Evolutionary conservation across 2,888 invertebrate species (phyloP).

Genomic region (Elegia similella): DNA sequence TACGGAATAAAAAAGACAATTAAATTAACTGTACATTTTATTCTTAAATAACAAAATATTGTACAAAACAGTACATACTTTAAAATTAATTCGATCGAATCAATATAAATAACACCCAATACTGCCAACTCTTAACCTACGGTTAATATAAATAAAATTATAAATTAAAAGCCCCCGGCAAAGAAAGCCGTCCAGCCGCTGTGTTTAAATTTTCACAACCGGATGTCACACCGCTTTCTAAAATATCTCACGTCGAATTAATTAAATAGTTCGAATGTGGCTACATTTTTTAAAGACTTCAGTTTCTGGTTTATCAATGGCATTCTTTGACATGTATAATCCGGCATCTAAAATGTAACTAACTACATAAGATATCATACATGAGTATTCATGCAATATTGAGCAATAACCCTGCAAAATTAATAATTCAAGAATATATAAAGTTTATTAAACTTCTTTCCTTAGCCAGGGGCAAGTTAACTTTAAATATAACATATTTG

Average conservation of each 20-base stretch:
- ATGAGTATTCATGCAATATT: not conserved
- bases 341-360: not conserved
- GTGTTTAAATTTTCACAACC: not conserved
- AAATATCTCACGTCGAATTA: not conserved
- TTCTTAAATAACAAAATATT: slow-evolving; percentile 22
- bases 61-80: slow-evolving; percentile 28
- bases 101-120: slow-evolving; percentile 27
- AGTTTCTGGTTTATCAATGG: not conserved
- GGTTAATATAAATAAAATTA: slow-evolving; percentile 32
- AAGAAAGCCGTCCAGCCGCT: slow-evolving; percentile 2
- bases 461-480: not conserved
- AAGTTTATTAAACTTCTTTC: too few relatives aligned
- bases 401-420: too few relatives aligned
- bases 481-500: slow-evolving; percentile 33
- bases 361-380: not conserved
- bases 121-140: slow-evolving; percentile 22
- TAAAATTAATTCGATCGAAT: slow-evolving; percentile 22
- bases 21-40: slow-evolving; percentile 26
- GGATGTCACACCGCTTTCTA: not conserved
- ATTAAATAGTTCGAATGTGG: not conserved
- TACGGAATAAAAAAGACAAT: slow-evolving; percentile 14
- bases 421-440: too few relatives aligned
- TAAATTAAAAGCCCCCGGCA: slow-evolving; percentile 15
- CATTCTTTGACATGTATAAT: too few relatives aligned
- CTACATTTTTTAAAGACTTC: not conserved